phyloP scores from a whole-genome alignment of 2,888 invertebrate species.

The Crocallis elinguaria region DNA sequence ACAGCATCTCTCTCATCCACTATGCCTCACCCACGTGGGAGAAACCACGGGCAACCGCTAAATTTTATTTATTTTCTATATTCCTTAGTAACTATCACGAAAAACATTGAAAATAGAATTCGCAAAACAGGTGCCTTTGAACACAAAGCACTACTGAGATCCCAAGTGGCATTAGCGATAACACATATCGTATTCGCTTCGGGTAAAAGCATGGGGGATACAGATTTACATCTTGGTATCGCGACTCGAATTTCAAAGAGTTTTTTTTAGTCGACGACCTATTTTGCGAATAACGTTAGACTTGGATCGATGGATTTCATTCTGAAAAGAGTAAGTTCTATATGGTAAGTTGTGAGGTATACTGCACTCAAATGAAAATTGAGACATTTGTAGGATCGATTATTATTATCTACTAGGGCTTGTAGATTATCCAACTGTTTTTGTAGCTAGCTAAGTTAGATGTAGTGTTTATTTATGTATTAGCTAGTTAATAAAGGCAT shows the following conservation, averaged over 20 bases:
- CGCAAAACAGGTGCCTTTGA: slow-evolving; percentile 75
- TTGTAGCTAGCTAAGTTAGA: no score
- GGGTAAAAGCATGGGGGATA: slow-evolving; percentile 81
- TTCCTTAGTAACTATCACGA: slow-evolving; percentile 28
- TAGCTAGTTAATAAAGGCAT: no score
- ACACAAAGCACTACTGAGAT: slow-evolving; percentile 76
- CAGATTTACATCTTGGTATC: slow-evolving; percentile 73
- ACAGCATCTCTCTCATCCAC: no score
- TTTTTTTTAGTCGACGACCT: slow-evolving; percentile 64
- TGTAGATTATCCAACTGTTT: no score
- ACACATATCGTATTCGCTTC: slow-evolving; percentile 80
- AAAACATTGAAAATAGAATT: slow-evolving; percentile 33
- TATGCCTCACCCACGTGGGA: no score
- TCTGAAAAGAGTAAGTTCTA: neutral
- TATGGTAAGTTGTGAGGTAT: neutral
- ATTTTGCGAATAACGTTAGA: slow-evolving; percentile 45
- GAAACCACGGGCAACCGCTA: no score
- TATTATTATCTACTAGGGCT: no score
- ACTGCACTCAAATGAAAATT: no score
- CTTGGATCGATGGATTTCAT: neutral
- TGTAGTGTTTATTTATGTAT: no score
- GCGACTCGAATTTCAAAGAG: slow-evolving; percentile 80
- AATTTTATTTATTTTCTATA: no score
- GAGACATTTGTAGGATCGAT: no score
- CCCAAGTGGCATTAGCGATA: slow-evolving; percentile 81